Evolutionary conservation across 2,888 invertebrate genomes (phyloP).

Genomic region (Stenodema calcarata): DNA sequence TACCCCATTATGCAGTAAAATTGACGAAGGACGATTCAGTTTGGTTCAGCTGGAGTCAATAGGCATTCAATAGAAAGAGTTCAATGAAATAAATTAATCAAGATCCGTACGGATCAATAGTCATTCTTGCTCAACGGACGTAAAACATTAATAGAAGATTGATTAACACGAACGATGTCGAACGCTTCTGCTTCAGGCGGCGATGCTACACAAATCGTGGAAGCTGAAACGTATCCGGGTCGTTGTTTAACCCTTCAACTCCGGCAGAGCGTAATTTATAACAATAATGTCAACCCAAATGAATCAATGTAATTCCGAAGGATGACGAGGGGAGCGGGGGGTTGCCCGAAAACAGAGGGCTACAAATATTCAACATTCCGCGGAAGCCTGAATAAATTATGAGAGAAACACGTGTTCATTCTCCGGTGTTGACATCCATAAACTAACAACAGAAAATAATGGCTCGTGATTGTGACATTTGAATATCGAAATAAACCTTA

Average conservation of each 20-base stretch:
- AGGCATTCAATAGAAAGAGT: no score
- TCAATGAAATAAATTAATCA: no score
- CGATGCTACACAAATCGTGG: neutral
- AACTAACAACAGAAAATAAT: constrained; percentile 31
- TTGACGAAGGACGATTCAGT: no score
- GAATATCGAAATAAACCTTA: constrained; percentile 39
- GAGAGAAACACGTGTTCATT: constrained; percentile 7
- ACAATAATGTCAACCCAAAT: constrained; percentile 4
- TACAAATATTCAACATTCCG: constrained; percentile 32
- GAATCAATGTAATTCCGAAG: constrained; percentile 22
- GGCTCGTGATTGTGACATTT: constrained; percentile 31
- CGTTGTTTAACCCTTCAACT: neutral
- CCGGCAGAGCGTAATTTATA: neutral
- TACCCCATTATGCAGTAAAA: no score
- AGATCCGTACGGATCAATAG: no score
- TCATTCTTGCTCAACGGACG: no score
- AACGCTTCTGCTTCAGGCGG: neutral
- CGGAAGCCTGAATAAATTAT: constrained; percentile 28
- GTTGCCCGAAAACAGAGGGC: neutral
- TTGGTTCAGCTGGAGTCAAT: no score
- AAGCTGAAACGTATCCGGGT: neutral
- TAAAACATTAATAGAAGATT: neutral
- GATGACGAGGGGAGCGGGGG: neutral
- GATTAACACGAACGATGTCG: neutral
- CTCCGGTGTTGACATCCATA: constrained; percentile 15